Base-by-base conservation (phyloP, 2,113 vertebrate genomes). In the Tychaedon coryphoeus region DNA sequence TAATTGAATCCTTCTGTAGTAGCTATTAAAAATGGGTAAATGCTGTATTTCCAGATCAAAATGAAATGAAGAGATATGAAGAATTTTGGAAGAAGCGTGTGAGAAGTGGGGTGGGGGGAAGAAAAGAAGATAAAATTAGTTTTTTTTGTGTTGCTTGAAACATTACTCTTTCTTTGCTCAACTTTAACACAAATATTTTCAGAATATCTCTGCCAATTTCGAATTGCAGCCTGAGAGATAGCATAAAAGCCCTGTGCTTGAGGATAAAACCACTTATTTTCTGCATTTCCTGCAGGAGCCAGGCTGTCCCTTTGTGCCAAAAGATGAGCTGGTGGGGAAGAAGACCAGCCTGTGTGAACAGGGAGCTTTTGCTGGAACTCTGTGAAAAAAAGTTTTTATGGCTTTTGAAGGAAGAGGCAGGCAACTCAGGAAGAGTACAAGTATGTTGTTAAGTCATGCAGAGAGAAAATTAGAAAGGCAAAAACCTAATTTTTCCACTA, bases 1-100 rank as follows among this genome's bases (percentile, higher is more conserved):
- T 95, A 95, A 95, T 95, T 94, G 75, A 95, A 95, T 95, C 87
- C 90, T 58, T 85, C 94, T 94, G 92, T 57, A 67, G 62, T 50
- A 79, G 50, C 72, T 96, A 62, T 90, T 94, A 88, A 82, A 87
- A 94, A 62, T 75, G 40, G 25, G 47, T 82, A 91, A 90, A 82
- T 79, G 74, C 34, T 90, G 8, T 79, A 83, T 86, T 90, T 88
- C 78, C 24, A 95, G 84, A 94, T 91, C 19, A 82, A 90, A 91
- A 89, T 61, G 17, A 40, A 85, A 71, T 12, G 2, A 29, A 72
- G 25, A 82, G 29, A 78, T 69, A 58, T 3, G 25, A 90, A 73
- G 47, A 79, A 85, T 79, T 87, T 71, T n/a, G 76, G 43, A 82
- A 94, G 38, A 77, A 67, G 22, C 38, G 13, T 92, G 26, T 53